Base-by-base conservation (phyloP, 2,888 invertebrate genomes). In the Cephalotes varians region DNA sequence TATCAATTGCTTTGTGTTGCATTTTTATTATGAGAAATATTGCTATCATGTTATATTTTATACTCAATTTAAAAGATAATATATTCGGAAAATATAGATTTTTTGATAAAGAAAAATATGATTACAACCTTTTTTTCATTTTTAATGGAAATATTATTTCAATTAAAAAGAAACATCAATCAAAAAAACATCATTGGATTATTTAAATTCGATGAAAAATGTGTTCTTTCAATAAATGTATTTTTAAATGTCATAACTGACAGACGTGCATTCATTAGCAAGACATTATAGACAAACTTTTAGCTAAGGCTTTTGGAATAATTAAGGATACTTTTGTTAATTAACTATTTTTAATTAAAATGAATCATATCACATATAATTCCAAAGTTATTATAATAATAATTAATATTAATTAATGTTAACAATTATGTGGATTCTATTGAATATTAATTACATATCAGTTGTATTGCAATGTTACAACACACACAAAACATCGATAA, bases 311-410 rank as follows among this genome's bases (percentile, higher is more conserved):
- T 40, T 72, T 72, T 28, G 15, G 15, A 56, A 1, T 25, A 56
- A 40, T 72, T 40, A 72, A 40, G 3, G 7, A 28, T 56, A 40
- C 4, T 56, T 72, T 40, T 1, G 12, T n/a, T 71, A 71, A 54
- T 51, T 51, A 69, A 51, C 54, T 54, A 37, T 15, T 54, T 54
- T 71, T 71, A 37, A 71, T 71, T 71, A 37, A 71, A 71, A 18
- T 37, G 3, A 54, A 1, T 18, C 18, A 18, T 1, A 4, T 25
- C 25, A 1, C 44, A 4, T 65, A 18, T 44, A 44, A 12, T 7
- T 40, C 7, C 4, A 64, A 18, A 65, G 9, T 3, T 47, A 28
- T 56, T n/a, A n/a, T n/a, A n/a, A n/a, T n/a, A n/a, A n/a, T n/a
- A n/a, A n/a, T n/a, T 15, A 15, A 56, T 54, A 40, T 40, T 40